A percentile compares a stretch with the other conserved stretches of the same genome.
phyloP scores from a whole-genome alignment of 2,888 invertebrate species.

The Acholoe squamosa region DNA sequence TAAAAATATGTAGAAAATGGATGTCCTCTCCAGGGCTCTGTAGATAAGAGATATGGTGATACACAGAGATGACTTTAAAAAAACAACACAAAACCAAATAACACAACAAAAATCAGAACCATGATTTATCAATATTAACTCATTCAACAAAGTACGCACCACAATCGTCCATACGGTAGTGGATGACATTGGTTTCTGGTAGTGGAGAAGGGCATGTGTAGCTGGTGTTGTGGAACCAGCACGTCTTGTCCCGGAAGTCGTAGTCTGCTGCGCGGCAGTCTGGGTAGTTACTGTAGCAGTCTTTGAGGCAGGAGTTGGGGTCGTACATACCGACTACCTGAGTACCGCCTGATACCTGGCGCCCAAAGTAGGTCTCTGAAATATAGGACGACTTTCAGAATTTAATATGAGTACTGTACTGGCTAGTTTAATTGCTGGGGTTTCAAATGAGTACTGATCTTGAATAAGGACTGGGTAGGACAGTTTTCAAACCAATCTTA shows the following conservation, averaged over 20 bases:
- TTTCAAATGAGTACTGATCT: no score
- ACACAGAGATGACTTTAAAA: no score
- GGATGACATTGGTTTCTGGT: conserved; percentile 17
- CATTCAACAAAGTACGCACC: neutral
- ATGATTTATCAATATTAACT: no score
- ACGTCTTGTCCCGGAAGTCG: conserved; percentile 63
- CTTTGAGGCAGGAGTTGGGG: conserved; percentile 51
- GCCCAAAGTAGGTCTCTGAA: conserved; percentile 29
- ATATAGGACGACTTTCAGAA: neutral
- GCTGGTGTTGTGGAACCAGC: conserved; percentile 57
- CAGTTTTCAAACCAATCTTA: no score
- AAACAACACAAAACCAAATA: no score
- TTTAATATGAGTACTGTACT: no score
- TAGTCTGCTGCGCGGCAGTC: conserved; percentile 49
- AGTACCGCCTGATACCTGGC: conserved; percentile 1
- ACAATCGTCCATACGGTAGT: conserved; percentile 39
- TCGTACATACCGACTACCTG: conserved; percentile 25
- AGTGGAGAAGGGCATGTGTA: neutral
- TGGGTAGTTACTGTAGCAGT: neutral
- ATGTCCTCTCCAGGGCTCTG: no score
- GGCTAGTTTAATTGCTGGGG: no score
- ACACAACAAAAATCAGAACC: no score
- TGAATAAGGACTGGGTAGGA: no score
- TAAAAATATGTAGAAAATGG: no score
- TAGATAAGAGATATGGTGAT: no score